Evolutionary conservation across 2,113 vertebrate genomes (phyloP).

Genomic region (Puffinus mauretanicus): DNA sequence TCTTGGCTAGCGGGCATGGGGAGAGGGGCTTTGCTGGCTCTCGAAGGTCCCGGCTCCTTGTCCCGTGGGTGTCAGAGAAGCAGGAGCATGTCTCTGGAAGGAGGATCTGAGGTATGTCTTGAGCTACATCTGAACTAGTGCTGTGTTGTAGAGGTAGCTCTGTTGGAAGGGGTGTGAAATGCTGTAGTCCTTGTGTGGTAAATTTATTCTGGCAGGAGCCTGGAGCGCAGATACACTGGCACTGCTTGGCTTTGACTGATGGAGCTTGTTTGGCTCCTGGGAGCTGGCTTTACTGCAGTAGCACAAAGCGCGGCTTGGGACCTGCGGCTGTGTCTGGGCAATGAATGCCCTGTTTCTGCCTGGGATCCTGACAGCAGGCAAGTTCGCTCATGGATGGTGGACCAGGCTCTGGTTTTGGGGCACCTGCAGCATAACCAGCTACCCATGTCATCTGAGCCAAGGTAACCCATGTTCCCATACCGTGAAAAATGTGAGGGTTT

Average conservation of each 20-base stretch:
- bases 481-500: background rate
- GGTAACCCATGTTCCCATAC: rapidly evolving
- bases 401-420: background rate
- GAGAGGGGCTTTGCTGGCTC: background rate
- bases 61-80: rapidly evolving
- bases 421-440: background rate
- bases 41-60: rapidly evolving
- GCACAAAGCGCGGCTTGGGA: rapidly evolving
- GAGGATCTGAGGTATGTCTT: background rate
- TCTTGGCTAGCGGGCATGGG: rapidly evolving
- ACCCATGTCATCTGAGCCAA: background rate
- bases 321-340: background rate
- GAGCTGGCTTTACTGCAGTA: background rate
- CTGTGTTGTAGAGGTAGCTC: background rate
- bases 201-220: background rate
- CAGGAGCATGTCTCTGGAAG: rapidly evolving
- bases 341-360: background rate
- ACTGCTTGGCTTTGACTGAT: background rate
- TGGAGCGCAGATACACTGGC: background rate
- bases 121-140: rapidly evolving
- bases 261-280: background rate
- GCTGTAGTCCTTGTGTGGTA: rapidly evolving
- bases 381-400: rapidly evolving
- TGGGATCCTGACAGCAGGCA: rapidly evolving
- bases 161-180: background rate